Evolutionary conservation across 37 sponge, comb jelly and placozoan genomes (phyloP).

Genomic region (Bolinopsis microptera): DNA sequence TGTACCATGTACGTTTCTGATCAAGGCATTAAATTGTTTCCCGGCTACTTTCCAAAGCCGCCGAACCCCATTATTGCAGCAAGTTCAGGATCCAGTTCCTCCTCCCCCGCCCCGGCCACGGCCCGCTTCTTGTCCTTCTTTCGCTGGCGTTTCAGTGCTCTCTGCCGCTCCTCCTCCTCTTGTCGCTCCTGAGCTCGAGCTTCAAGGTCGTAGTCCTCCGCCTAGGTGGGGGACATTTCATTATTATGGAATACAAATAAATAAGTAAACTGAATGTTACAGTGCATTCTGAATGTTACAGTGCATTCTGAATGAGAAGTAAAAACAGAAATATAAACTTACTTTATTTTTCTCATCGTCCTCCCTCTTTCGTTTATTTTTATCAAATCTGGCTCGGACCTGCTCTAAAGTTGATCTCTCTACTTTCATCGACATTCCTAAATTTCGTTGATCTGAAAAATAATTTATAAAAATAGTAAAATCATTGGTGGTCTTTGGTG

Average conservation of each 20-base stretch:
- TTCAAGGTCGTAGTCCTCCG: conserved; percentile 19
- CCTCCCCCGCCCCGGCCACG: conserved; percentile 69
- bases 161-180: conserved; percentile 66
- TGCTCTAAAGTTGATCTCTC: conserved; percentile 94
- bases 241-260: background rate
- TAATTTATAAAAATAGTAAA: conserved; percentile 18
- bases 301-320: no score
- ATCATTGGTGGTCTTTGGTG: background rate
- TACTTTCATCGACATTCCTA: conserved; percentile 99
- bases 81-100: conserved; percentile 84
- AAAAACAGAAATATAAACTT: no score
- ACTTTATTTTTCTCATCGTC: conserved; percentile 76
- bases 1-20: no score
- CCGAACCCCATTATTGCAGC: conserved; percentile 95
- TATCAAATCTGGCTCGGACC: conserved; percentile 90
- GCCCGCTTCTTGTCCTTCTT: conserved; percentile 70
- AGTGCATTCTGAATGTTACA: no score
- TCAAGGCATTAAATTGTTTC: no score
- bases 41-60: conserved; percentile 88
- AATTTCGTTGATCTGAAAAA: conserved; percentile 89
- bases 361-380: conserved; percentile 81
- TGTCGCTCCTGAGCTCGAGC: conserved; percentile 61
- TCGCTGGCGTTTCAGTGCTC: background rate
- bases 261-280: no score
- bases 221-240: background rate